A percentile compares a stretch with the other conserved stretches of the same genome.
These are phyloP conservation scores for Stichopus horrens DNA, from an alignment of 53 echinoderm and acorn worm genomes.

Conservation along the genomic window DNA sequence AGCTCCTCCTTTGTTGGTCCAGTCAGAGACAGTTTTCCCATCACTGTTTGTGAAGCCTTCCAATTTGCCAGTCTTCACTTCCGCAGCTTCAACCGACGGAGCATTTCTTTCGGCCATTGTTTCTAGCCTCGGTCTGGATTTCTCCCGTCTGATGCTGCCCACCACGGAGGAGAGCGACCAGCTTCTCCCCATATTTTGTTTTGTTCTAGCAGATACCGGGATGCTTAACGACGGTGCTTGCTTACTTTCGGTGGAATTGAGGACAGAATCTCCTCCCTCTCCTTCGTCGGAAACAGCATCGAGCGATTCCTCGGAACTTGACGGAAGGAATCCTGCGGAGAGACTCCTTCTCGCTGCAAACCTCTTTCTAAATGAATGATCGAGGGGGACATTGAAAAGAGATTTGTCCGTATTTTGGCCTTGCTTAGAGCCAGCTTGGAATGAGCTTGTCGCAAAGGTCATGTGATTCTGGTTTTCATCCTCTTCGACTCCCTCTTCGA, in stretches of 20 bases:
- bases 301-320: neutral
- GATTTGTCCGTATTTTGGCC: neutral
- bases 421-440: neutral
- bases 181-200: neutral
- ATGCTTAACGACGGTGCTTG: neutral
- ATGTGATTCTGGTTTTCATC: neutral
- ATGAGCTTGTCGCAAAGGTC: constrained; percentile 26
- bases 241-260: neutral
- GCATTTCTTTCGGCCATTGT: neutral
- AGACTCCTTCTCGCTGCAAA: neutral
- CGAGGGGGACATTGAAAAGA: neutral
- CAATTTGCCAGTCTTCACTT: neutral
- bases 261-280: neutral
- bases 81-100: neutral
- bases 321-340: neutral
- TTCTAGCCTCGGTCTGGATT: neutral
- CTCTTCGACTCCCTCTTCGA: neutral
- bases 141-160: neutral
- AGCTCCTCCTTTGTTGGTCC: neutral
- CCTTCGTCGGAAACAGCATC: neutral
- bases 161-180: neutral
- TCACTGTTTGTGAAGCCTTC: neutral
- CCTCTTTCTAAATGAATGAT: neutral
- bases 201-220: neutral
- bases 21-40: neutral